These are phyloP conservation scores for Timema cristinae DNA, from an alignment of 2,888 invertebrate species.

Conservation along the genomic window DNA sequence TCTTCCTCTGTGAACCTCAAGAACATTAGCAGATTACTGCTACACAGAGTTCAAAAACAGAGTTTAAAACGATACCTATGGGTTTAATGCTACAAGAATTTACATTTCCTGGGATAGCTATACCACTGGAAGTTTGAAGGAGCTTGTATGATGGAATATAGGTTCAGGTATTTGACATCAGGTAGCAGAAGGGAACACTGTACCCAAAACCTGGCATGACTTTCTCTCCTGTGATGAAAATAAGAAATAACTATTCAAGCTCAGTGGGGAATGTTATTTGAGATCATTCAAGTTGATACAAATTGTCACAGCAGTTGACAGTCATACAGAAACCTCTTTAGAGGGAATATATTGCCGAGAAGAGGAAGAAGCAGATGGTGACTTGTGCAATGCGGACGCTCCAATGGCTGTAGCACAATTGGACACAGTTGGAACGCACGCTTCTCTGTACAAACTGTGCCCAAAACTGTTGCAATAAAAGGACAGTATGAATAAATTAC, in stretches of 20 bases:
- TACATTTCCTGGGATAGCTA: not conserved
- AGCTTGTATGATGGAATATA: not conserved
- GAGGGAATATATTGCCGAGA: not conserved
- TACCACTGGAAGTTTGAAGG: not conserved
- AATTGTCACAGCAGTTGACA: not conserved
- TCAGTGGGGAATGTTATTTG: not conserved
- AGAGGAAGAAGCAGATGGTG: constrained; percentile 17
- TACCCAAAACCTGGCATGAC: not conserved
- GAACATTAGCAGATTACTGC: not conserved
- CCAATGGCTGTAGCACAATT: no score
- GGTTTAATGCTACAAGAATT: not conserved
- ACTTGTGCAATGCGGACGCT: no score
- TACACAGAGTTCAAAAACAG: not conserved
- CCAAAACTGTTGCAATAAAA: no score
- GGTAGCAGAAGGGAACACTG: not conserved
- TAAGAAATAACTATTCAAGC: not conserved
- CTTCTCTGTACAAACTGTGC: no score
- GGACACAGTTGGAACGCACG: no score
- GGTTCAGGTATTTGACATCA: not conserved
- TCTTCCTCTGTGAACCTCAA: not conserved
- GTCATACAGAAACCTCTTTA: not conserved
- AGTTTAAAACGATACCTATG: not conserved
- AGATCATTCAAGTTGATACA: not conserved
- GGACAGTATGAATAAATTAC: no score
- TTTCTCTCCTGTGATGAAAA: not conserved